Conservation (phyloP, 2,797 vertebrate genomes). For the Oreochromis grahami region DNA sequence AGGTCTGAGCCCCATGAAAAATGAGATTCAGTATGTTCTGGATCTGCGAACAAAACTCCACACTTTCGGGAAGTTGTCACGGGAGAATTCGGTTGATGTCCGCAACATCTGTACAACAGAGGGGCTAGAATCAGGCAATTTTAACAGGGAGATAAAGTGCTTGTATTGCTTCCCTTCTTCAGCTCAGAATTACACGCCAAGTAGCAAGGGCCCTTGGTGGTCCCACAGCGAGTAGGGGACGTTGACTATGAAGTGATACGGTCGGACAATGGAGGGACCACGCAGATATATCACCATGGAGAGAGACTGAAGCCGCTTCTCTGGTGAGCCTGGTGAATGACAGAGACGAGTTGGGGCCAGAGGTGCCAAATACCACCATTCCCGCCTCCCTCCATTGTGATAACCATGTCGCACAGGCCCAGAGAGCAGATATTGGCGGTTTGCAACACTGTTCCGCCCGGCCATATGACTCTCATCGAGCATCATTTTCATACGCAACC, state of each 20-base stretch:
- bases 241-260: not conserved
- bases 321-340: not conserved
- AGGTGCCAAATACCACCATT: not conserved
- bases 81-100: not conserved
- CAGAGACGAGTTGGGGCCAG: not conserved
- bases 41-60: not conserved
- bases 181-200: not conserved
- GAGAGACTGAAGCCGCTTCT: not conserved
- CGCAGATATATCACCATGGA: not conserved
- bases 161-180: not conserved
- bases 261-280: not conserved
- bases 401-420: not conserved
- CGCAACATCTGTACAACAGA: not conserved
- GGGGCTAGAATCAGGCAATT: not conserved
- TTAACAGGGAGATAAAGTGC: not conserved
- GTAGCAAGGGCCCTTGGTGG: not conserved
- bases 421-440: accelerated
- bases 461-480: not conserved
- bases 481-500: not conserved
- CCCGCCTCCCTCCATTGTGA: not conserved
- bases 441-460: not conserved
- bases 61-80: not conserved
- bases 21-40: not conserved
- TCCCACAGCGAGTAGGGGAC: not conserved
- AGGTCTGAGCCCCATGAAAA: not conserved